Percentiles rank a stretch among this genome's conserved stretches.
Evolutionary conservation across 53 echinoderm and acorn worm genomes (phyloP).

Genomic region (Echinarachnius parma): DNA sequence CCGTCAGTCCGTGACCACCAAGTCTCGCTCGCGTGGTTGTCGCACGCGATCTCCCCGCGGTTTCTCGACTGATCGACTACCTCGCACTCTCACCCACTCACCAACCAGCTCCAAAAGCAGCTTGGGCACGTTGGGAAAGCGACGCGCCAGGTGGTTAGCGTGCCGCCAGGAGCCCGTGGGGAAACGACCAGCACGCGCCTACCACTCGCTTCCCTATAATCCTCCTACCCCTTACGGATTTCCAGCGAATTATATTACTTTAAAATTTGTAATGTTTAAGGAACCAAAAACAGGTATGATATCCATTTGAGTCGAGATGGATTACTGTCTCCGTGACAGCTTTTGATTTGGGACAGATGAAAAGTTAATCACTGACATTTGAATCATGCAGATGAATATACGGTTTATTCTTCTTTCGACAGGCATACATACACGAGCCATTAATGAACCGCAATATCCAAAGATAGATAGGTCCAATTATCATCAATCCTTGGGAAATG

Average conservation of each 20-base stretch:
- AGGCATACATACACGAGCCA: too few species aligned
- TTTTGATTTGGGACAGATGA: too few species aligned
- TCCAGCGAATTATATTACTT: slow-evolving; percentile 31
- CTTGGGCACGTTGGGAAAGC: not conserved
- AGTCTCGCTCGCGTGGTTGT: too few species aligned
- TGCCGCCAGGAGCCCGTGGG: slow-evolving; percentile 9
- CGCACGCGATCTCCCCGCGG: not conserved
- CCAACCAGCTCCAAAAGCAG: slow-evolving; percentile 1
- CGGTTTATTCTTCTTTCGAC: too few species aligned
- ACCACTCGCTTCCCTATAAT: slow-evolving; percentile 28
- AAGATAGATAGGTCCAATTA: too few species aligned
- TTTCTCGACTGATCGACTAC: not conserved
- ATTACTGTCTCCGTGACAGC: too few species aligned
- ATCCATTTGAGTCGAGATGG: too few species aligned
- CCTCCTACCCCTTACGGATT: slow-evolving; percentile 4
- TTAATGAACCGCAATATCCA: too few species aligned
- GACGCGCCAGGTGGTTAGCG: slow-evolving; percentile 26
- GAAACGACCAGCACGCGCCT: slow-evolving; percentile 29
- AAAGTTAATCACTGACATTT: too few species aligned
- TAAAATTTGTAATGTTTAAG: too few species aligned
- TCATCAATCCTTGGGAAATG: too few species aligned
- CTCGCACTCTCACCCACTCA: not conserved
- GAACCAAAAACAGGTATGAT: slow-evolving; percentile 39
- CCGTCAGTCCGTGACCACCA: not conserved
- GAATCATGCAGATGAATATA: too few species aligned